Conservation (phyloP, 2,797 vertebrate species). For the Ceryle rudis region DNA sequence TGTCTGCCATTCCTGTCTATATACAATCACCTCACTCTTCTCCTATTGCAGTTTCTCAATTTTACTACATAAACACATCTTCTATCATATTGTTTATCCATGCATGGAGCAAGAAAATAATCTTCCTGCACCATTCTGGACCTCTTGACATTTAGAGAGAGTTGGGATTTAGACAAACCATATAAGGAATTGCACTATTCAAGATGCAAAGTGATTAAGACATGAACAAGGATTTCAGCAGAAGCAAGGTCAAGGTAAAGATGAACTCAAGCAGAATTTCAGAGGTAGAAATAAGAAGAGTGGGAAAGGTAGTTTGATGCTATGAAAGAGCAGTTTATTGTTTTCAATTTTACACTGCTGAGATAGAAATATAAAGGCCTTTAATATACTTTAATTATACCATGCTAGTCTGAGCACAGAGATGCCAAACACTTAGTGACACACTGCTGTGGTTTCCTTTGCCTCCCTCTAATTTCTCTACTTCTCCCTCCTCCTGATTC, state of each 20-base stretch:
- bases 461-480: not conserved
- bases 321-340: constrained; percentile 13
- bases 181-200: constrained; percentile 39
- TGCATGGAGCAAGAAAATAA: constrained; percentile 65
- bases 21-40: not conserved
- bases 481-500: not conserved
- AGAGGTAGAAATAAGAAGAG: not conserved
- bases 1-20: not conserved
- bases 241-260: constrained; percentile 59
- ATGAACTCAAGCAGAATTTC: constrained; percentile 53
- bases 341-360: not conserved
- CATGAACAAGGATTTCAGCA: constrained; percentile 52
- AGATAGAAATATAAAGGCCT: not conserved
- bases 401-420: not conserved
- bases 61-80: constrained; percentile 39
- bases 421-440: not conserved
- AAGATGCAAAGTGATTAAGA: constrained; percentile 53
- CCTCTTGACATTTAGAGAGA: constrained; percentile 55
- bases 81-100: constrained; percentile 64
- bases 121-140: constrained; percentile 56
- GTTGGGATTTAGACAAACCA: constrained; percentile 31
- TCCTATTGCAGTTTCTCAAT: constrained; percentile 10
- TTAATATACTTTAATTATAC: constrained; percentile 21
- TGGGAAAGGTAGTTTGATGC: not conserved
- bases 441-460: not conserved